Percentiles rank a stretch among this genome's conserved stretches.
These are phyloP conservation scores for Clarias fuscus DNA, from an alignment of 2,797 vertebrate genomes.

Conservation along the genomic window DNA sequence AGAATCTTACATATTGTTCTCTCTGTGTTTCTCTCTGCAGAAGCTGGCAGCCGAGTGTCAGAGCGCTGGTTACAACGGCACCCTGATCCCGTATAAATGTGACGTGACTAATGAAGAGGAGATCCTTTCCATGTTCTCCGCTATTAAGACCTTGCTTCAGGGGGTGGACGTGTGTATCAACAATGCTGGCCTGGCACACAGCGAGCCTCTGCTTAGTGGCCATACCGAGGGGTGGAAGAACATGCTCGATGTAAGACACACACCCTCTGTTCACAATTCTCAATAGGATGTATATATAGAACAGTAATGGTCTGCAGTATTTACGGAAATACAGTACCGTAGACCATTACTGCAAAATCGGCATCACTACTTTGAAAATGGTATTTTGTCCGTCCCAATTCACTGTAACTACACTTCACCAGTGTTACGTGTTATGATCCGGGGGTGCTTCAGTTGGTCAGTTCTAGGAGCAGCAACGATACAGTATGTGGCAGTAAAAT, in stretches of 20 bases:
- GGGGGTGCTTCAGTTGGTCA: too few species aligned
- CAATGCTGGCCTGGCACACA: constrained; percentile 89
- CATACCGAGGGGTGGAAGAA: constrained; percentile 90
- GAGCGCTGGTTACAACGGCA: constrained; percentile 89
- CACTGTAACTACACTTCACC: too few species aligned
- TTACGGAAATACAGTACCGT: not conserved
- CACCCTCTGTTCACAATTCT: not conserved
- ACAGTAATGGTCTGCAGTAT: too few species aligned
- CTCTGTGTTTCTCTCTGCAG: constrained; percentile 65
- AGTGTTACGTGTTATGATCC: too few species aligned
- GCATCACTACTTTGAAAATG: not conserved
- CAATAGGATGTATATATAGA: too few species aligned
- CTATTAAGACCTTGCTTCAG: constrained; percentile 86
- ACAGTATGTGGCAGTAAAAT: too few species aligned
- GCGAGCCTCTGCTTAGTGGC: constrained; percentile 87
- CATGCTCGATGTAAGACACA: constrained; percentile 88
- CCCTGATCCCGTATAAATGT: constrained; percentile 92
- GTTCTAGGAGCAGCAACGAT: too few species aligned
- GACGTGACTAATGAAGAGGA: constrained; percentile 94
- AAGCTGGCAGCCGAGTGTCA: constrained; percentile 93
- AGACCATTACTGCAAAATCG: not conserved
- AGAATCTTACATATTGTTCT: not conserved
- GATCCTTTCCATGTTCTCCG: constrained; percentile 97
- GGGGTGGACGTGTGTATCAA: constrained; percentile 97
- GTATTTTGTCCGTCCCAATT: not conserved